phyloP scores from a whole-genome alignment of 1,140 invertebrate genomes.

The Pseudomyrmex gracilis region DNA sequence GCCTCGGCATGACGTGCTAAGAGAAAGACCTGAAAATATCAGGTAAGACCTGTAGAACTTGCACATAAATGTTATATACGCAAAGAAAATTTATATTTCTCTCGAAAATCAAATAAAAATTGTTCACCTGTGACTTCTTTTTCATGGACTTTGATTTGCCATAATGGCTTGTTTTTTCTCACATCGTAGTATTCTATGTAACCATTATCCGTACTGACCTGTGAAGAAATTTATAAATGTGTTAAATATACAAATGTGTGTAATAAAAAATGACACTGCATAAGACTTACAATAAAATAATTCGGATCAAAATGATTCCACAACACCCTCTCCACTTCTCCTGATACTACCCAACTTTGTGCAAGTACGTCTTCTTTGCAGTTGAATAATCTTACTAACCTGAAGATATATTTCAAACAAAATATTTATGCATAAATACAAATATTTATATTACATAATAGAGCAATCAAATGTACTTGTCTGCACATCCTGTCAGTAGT shows the following conservation, averaged over 20 bases:
- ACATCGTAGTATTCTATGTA: slow-evolving; percentile 93
- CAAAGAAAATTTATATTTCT: slow-evolving; percentile 63
- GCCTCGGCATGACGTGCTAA: slow-evolving; percentile 89
- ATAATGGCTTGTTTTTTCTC: slow-evolving; percentile 90
- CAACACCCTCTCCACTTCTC: slow-evolving; percentile 94
- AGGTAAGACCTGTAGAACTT: slow-evolving; percentile 19
- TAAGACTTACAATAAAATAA: slow-evolving; percentile 89
- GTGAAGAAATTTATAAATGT: slow-evolving; percentile 14
- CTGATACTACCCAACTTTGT: slow-evolving; percentile 90
- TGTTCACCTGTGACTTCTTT: slow-evolving; percentile 91
- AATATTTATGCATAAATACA: slow-evolving; percentile 8
- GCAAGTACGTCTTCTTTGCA: slow-evolving; percentile 89
- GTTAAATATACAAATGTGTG: not conserved
- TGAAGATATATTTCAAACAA: slow-evolving; percentile 81
- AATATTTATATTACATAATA: not conserved
- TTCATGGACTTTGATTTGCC: slow-evolving; percentile 92
- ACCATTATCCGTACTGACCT: slow-evolving; percentile 93
- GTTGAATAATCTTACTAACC: slow-evolving; percentile 91
- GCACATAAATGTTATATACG: slow-evolving; percentile 7
- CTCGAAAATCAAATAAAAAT: not conserved
- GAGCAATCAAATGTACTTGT: slow-evolving; percentile 84
- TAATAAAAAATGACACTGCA: slow-evolving; percentile 40
- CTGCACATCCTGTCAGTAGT: slow-evolving; percentile 91
- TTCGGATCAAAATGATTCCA: slow-evolving; percentile 93
- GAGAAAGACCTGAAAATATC: slow-evolving; percentile 86